Percentiles rank a stretch among this genome's conserved stretches.
phyloP scores from a whole-genome alignment of 2,113 vertebrate species.

The Taxidea taxus region DNA sequence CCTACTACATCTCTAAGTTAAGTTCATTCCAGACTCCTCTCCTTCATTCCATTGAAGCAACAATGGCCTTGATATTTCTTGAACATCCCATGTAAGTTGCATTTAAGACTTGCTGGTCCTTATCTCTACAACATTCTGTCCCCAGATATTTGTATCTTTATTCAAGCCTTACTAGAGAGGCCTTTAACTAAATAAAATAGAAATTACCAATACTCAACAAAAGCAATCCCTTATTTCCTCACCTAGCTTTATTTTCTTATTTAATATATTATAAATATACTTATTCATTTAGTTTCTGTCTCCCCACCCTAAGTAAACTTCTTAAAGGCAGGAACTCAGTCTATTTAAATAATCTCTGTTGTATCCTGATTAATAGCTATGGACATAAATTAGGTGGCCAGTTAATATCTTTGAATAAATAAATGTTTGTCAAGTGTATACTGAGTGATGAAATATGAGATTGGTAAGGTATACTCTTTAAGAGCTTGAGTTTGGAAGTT shows the following conservation, averaged over 20 bases:
- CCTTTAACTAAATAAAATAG: neutral
- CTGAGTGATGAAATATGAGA: neutral
- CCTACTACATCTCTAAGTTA: neutral
- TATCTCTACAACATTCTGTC: neutral
- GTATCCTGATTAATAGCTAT: neutral
- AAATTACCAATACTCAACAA: neutral
- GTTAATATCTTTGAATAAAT: neutral
- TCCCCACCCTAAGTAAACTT: neutral
- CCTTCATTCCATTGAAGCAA: neutral
- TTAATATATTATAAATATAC: neutral
- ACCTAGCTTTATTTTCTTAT: neutral
- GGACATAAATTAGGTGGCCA: neutral
- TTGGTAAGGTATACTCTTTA: neutral
- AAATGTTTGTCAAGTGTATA: neutral
- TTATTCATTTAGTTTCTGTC: neutral
- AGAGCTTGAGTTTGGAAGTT: neutral
- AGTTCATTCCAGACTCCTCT: neutral
- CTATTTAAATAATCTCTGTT: neutral
- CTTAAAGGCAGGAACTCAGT: neutral
- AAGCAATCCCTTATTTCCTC: neutral
- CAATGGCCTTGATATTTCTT: neutral
- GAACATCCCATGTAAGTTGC: neutral
- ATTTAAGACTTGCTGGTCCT: neutral
- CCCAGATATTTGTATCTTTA: neutral
- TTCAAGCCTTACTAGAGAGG: neutral